These are phyloP conservation scores for Nicator chloris DNA, from an alignment of 2,113 vertebrate species.

Conservation along the genomic window DNA sequence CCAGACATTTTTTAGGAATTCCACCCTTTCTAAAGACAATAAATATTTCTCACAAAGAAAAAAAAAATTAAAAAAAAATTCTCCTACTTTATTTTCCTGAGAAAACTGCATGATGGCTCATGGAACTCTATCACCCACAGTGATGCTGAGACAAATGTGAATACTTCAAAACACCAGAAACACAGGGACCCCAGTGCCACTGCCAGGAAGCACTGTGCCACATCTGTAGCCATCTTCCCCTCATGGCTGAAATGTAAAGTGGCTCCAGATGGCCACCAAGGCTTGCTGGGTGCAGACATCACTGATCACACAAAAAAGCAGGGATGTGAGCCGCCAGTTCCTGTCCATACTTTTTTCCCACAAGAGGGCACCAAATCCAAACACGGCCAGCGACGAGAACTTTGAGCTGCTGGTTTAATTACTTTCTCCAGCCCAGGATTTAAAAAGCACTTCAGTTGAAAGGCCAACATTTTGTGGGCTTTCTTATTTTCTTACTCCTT, in stretches of 20 bases:
- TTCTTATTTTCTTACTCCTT: neutral
- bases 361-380: neutral
- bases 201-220: neutral
- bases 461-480: neutral
- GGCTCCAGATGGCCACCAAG: neutral
- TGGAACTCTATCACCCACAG: neutral
- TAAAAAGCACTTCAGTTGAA: neutral
- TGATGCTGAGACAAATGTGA: neutral
- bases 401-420: no score
- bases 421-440: neutral
- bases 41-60: neutral
- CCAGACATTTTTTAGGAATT: neutral
- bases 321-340: neutral
- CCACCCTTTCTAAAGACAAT: neutral
- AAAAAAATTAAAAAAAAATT: neutral
- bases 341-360: neutral
- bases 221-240: neutral
- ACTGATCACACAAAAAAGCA: rapidly evolving
- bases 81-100: neutral
- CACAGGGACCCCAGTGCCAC: neutral
- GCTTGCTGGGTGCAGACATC: neutral
- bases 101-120: neutral
- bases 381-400: no score
- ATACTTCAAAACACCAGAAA: neutral
- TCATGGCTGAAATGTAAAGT: neutral